phyloP scores from a whole-genome alignment of 2,888 invertebrate genomes.

The Fragum sueziense region DNA sequence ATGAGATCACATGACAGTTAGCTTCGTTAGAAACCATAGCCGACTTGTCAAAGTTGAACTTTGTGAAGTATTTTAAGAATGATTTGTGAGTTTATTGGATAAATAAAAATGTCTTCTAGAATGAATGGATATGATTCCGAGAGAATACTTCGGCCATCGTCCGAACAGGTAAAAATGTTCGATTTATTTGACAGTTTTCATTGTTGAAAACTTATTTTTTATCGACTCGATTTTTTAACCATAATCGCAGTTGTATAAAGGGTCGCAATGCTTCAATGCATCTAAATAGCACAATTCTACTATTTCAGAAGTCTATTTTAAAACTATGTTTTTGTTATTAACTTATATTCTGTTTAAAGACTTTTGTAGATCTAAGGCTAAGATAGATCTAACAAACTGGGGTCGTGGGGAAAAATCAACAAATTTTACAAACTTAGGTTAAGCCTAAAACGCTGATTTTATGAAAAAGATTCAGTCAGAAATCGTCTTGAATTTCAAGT shows the following conservation, averaged over 20 bases:
- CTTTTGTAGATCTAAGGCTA: no score
- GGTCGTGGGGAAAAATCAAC: no score
- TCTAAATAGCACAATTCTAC: not conserved
- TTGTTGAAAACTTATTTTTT: slow-evolving; percentile 6
- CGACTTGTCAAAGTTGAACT: slow-evolving; percentile 53
- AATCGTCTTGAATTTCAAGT: no score
- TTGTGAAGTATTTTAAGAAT: slow-evolving; percentile 30
- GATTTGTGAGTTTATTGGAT: slow-evolving; percentile 5
- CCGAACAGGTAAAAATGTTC: slow-evolving; percentile 58
- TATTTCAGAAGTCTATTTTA: slow-evolving; percentile 2
- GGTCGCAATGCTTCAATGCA: slow-evolving; percentile 17
- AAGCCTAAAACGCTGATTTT: no score
- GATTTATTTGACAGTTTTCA: not conserved
- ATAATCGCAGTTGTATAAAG: slow-evolving; percentile 11
- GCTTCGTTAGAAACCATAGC: slow-evolving; percentile 59
- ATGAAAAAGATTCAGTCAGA: no score
- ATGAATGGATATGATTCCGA: slow-evolving; percentile 63
- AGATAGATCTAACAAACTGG: no score
- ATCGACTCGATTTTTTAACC: not conserved
- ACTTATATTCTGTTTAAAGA: no score
- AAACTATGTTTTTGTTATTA: no score
- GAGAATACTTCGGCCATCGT: slow-evolving; percentile 57
- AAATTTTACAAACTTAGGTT: no score
- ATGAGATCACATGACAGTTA: slow-evolving; percentile 55
- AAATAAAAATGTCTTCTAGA: slow-evolving; percentile 54